Evolutionary conservation across 2,888 invertebrate genomes (phyloP).

Genomic region (Andrena chrysosceles): DNA sequence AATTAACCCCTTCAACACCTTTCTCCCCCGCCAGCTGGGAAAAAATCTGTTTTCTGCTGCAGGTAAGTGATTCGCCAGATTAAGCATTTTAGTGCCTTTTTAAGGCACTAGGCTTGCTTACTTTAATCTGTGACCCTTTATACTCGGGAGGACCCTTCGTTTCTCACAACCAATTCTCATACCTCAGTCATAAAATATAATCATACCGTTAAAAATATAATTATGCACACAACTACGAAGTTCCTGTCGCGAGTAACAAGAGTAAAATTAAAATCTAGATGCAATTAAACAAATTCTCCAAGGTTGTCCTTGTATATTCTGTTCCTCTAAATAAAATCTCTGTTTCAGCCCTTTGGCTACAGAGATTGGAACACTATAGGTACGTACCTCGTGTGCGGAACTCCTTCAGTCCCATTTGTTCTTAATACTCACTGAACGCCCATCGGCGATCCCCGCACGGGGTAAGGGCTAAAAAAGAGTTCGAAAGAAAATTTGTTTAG

Average conservation of each 20-base stretch:
- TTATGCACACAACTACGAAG: not conserved
- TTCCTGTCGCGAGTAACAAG: not conserved
- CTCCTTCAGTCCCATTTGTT: no score
- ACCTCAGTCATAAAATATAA: not conserved
- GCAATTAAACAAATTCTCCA: not conserved
- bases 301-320: not conserved
- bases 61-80: slow-evolving; percentile 23
- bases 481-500: not conserved
- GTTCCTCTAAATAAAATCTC: no score
- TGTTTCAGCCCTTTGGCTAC: no score
- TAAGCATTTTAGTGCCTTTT: slow-evolving; percentile 30
- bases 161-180: not conserved
- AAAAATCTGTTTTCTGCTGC: not conserved
- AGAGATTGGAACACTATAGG: no score
- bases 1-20: slow-evolving; percentile 34
- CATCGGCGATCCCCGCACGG: no score
- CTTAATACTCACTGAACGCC: no score
- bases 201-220: not conserved
- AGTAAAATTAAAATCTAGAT: not conserved
- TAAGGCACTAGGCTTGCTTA: not conserved
- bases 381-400: no score
- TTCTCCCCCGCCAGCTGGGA: not conserved
- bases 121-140: not conserved
- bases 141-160: not conserved
- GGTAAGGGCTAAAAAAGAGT: no score